These are phyloP conservation scores for Rotaria sp. DNA, from an alignment of 2,888 invertebrate genomes.

Conservation along the genomic window DNA sequence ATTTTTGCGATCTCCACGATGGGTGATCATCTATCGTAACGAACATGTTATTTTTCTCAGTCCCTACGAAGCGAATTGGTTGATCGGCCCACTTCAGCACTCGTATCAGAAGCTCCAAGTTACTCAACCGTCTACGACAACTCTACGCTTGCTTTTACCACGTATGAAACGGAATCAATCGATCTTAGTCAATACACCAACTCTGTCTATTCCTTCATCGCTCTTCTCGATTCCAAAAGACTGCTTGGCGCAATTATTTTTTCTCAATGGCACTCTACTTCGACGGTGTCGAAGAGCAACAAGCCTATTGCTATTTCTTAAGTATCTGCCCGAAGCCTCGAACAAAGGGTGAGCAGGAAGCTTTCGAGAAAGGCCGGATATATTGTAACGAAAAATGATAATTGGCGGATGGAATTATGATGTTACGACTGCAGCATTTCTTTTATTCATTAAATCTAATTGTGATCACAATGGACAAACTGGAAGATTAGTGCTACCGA, in stretches of 20 bases:
- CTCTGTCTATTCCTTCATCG: background rate
- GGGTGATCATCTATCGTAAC: background rate
- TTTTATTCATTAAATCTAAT: too few relatives aligned
- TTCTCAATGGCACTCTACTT: background rate
- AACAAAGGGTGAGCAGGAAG: background rate
- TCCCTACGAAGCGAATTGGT: background rate
- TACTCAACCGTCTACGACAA: background rate
- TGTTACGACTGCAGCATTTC: too few relatives aligned
- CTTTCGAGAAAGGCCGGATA: background rate
- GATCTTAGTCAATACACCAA: background rate
- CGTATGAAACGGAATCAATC: background rate
- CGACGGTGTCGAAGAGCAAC: background rate
- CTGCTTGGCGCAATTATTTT: background rate
- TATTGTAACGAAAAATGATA: too few relatives aligned
- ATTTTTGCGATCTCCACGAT: background rate
- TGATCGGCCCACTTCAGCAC: background rate
- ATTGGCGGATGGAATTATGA: too few relatives aligned
- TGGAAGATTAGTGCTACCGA: too few relatives aligned
- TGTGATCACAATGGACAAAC: too few relatives aligned
- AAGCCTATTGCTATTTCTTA: background rate
- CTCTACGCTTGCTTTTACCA: background rate
- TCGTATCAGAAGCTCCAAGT: too few relatives aligned
- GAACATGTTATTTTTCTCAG: background rate
- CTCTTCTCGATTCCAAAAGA: background rate
- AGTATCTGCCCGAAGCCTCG: background rate